Evolutionary conservation across 1,140 invertebrate genomes (phyloP).

Genomic region (Bicyclus anynana): DNA sequence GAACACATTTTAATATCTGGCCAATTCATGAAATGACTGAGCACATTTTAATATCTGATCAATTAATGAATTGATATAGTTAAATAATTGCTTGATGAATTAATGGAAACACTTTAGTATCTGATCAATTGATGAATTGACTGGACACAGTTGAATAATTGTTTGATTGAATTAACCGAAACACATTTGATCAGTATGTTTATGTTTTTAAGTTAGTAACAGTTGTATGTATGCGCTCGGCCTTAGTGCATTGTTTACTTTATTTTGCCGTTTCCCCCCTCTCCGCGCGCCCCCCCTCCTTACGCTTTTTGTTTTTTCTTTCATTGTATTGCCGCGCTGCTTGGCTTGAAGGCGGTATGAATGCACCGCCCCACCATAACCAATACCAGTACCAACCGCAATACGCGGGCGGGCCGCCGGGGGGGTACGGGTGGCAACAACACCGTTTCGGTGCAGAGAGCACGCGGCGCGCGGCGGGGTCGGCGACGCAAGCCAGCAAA

Average conservation of each 20-base stretch:
- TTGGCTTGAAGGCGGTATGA: slow-evolving; percentile 77
- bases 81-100: neutral
- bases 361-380: slow-evolving; percentile 74
- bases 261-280: slow-evolving; percentile 54
- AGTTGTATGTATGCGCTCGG: slow-evolving; percentile 10
- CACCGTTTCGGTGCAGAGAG: slow-evolving; percentile 74
- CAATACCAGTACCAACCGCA: slow-evolving; percentile 71
- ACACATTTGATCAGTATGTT: too few relatives aligned
- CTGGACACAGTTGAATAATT: neutral
- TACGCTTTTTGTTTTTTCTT: slow-evolving; percentile 74
- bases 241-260: slow-evolving; percentile 55
- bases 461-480: slow-evolving; percentile 58
- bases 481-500: slow-evolving; percentile 72
- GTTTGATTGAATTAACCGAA: neutral
- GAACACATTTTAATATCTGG: neutral
- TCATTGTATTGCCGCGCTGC: slow-evolving; percentile 74
- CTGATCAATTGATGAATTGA: too few relatives aligned
- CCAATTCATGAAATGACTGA: too few relatives aligned
- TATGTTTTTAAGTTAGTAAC: neutral
- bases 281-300: slow-evolving; percentile 59
- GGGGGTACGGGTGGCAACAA: slow-evolving; percentile 55
- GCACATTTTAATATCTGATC: too few relatives aligned
- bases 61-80: neutral
- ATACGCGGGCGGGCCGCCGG: slow-evolving; percentile 57
- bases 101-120: neutral